Evolutionary conservation across 2,888 invertebrate genomes (phyloP).

Genomic region (Mycalesis mineus): DNA sequence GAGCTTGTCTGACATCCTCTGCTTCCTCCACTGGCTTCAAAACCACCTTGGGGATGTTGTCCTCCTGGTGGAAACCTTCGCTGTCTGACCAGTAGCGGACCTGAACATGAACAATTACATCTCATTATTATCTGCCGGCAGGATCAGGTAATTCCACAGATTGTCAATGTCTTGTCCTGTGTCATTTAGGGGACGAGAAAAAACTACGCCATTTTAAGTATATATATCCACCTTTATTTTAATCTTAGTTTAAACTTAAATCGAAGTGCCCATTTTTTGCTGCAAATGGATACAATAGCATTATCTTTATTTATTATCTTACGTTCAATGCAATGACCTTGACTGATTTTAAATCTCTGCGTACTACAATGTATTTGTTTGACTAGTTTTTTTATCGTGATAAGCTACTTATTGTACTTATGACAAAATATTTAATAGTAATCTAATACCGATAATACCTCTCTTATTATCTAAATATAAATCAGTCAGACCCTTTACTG

Average conservation of each 20-base stretch:
- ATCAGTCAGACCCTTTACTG: no score
- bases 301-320: neutral
- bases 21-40: slow-evolving; percentile 82
- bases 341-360: neutral
- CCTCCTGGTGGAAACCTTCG: slow-evolving; percentile 87
- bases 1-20: slow-evolving; percentile 83
- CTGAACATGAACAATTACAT: slow-evolving; percentile 41
- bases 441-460: no score
- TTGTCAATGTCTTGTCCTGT: no score
- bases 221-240: no score
- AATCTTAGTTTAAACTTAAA: neutral
- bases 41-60: slow-evolving; percentile 82
- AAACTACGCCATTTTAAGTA: no score
- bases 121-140: no score
- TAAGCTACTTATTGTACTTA: neutral
- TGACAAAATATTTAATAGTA: no score
- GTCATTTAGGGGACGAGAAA: no score
- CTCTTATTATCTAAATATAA: no score
- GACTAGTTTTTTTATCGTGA: neutral
- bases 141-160: no score
- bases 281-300: neutral
- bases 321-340: neutral
- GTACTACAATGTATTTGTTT: neutral
- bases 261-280: neutral
- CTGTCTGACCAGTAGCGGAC: slow-evolving; percentile 86